A percentile compares a stretch with the other conserved stretches of the same genome.
phyloP scores from a whole-genome alignment of 37 sponge, comb jelly and placozoan genomes.

The Halichondria panicea region DNA sequence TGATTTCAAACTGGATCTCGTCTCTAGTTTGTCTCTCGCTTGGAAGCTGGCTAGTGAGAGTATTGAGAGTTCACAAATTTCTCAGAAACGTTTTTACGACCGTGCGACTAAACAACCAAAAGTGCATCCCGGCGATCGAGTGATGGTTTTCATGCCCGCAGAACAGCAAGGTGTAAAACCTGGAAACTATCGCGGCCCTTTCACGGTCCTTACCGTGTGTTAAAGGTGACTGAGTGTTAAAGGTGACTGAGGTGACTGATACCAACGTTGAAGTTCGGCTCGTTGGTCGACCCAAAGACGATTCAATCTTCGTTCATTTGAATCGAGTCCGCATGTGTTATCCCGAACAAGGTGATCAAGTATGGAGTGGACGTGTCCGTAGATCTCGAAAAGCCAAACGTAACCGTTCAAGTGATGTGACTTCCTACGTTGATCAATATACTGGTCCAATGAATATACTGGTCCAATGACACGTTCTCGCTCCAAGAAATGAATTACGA shows the following conservation, averaged over 20 bases:
- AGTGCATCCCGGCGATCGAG: conserved; percentile 23
- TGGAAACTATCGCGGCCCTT: conserved; percentile 42
- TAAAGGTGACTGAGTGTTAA: neutral
- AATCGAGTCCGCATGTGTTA: conserved; percentile 31
- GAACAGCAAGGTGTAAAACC: conserved; percentile 16
- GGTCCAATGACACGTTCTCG: too few species aligned
- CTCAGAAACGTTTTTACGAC: conserved; percentile 22
- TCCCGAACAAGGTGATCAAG: too few species aligned
- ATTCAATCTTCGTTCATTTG: conserved; percentile 15
- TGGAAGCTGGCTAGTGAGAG: conserved; percentile 34
- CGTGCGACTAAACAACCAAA: neutral
- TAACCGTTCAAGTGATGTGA: too few species aligned
- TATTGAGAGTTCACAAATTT: conserved; percentile 12
- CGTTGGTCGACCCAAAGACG: conserved; percentile 6
- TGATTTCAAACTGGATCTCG: conserved; percentile 26
- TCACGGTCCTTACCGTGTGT: conserved; percentile 38
- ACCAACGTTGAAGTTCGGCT: conserved; percentile 34
- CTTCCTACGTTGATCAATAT: too few species aligned
- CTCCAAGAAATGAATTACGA: too few species aligned
- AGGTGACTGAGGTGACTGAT: conserved; percentile 7
- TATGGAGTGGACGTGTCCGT: too few species aligned
- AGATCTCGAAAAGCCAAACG: too few species aligned
- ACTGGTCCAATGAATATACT: too few species aligned
- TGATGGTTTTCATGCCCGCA: conserved; percentile 39
- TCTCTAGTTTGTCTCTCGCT: conserved; percentile 11